Evolutionary conservation across 2,888 invertebrate species (phyloP).

Genomic region (Cordilura impudica): DNA sequence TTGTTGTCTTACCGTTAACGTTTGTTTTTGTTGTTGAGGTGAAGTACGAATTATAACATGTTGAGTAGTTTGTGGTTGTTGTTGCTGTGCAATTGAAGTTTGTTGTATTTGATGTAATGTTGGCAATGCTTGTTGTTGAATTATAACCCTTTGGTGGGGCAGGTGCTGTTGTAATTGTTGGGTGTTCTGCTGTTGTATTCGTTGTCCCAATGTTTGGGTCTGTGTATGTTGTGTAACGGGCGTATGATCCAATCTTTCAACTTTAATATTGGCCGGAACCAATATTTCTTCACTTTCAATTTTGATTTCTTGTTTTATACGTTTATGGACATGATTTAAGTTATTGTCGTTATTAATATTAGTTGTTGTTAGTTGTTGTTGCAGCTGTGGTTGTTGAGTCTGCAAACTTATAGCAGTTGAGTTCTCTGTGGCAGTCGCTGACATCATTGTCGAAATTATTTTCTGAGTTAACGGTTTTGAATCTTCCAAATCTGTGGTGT

Average conservation of each 20-base stretch:
- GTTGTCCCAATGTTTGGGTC: conserved; percentile 44
- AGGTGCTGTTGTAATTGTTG: conserved; percentile 42
- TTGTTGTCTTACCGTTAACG: conserved; percentile 61
- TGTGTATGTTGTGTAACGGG: conserved; percentile 34
- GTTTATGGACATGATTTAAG: conserved; percentile 70
- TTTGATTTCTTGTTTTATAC: conserved; percentile 76
- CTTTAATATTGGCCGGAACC: conserved; percentile 73
- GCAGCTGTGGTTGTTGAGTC: conserved; percentile 26
- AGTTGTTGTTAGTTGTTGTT: conserved; percentile 41
- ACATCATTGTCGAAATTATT: conserved; percentile 62
- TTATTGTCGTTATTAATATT: conserved; percentile 65
- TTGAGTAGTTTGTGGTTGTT: conserved; percentile 65
- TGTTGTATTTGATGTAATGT: conserved; percentile 65
- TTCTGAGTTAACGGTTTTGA: conserved; percentile 64
- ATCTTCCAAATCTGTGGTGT: conserved; percentile 58
- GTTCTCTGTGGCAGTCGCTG: conserved; percentile 55
- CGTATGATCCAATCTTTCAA: conserved; percentile 71
- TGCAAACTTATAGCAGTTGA: conserved; percentile 11
- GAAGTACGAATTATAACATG: conserved; percentile 68
- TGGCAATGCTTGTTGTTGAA: conserved; percentile 67
- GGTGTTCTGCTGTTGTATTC: conserved; percentile 50
- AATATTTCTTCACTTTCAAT: conserved; percentile 75
- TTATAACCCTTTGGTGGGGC: conserved; percentile 62
- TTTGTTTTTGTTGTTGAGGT: conserved; percentile 66
- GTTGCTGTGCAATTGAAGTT: conserved; percentile 66